phyloP scores from a whole-genome alignment of 2,797 vertebrate genomes.

The Clarias platycephalus region DNA sequence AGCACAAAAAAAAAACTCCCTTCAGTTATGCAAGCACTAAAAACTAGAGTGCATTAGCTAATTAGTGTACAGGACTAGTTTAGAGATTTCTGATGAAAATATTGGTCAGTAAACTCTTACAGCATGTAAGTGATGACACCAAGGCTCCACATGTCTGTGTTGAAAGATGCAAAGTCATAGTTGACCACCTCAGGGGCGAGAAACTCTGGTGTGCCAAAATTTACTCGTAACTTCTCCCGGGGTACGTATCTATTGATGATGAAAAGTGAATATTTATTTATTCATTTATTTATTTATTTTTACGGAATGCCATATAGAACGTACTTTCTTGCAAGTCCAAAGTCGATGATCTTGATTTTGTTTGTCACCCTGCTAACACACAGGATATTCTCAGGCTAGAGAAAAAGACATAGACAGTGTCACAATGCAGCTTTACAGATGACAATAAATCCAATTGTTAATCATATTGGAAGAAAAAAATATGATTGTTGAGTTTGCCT shows the following conservation, averaged over 20 bases:
- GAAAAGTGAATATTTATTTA: no score
- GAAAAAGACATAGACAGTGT: conserved; percentile 3
- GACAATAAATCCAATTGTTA: not conserved
- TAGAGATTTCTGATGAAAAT: not conserved
- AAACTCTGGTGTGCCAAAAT: conserved; percentile 96
- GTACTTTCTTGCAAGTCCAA: conserved; percentile 92
- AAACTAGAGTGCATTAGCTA: not conserved
- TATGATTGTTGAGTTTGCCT: not conserved
- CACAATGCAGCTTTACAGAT: not conserved
- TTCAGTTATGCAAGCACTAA: not conserved
- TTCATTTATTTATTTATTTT: no score
- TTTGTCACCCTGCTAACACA: conserved; percentile 91
- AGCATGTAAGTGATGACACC: conserved; percentile 98
- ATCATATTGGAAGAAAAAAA: not conserved
- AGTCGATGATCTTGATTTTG: conserved; percentile 98
- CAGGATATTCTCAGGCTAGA: conserved; percentile 95
- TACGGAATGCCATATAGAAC: not conserved
- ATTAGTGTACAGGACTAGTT: no score
- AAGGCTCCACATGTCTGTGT: conserved; percentile 98
- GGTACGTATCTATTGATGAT: conserved; percentile 84
- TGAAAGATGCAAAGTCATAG: conserved; percentile 95
- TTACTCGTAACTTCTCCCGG: conserved; percentile 91
- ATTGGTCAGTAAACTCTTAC: conserved; percentile 75
- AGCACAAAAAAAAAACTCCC: not conserved
- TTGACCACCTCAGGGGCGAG: conserved; percentile 95